A percentile compares a stretch with the other conserved stretches of the same genome.
Evolutionary conservation across 2,888 invertebrate genomes (phyloP).

Genomic region (Apotomis capreana): DNA sequence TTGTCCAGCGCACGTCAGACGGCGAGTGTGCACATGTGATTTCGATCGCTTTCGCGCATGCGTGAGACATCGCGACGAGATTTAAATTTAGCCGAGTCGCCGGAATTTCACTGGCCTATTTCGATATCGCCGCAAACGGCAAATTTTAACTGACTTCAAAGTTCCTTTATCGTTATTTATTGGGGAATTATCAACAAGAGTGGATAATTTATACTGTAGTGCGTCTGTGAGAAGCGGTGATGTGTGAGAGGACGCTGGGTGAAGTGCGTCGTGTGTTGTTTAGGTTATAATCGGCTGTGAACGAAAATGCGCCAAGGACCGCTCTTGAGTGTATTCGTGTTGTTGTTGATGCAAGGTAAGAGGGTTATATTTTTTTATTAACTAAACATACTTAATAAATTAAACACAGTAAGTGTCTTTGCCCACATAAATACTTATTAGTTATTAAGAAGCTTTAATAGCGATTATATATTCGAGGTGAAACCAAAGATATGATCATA

Average conservation of each 20-base stretch:
- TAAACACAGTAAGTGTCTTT: too few species aligned
- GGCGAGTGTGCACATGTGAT: conserved; percentile 18
- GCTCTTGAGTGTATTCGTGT: conserved; percentile 55
- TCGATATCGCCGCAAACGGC: conserved; percentile 64
- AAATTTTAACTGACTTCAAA: conserved; percentile 56
- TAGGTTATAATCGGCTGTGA: conserved; percentile 43
- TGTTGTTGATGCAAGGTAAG: conserved; percentile 67
- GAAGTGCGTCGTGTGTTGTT: conserved; percentile 49
- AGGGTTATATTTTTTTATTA: conserved; percentile 16
- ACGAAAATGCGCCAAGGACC: conserved; percentile 57
- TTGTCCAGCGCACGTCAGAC: conserved; percentile 21
- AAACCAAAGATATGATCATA: too few species aligned
- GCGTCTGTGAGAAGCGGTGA: conserved; percentile 14
- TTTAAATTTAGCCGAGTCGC: conserved; percentile 78
- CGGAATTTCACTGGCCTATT: conserved; percentile 75
- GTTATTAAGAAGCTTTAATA: too few species aligned
- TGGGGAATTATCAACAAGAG: conserved; percentile 32
- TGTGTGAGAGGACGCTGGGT: conserved; percentile 51
- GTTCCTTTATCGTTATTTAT: conserved; percentile 41
- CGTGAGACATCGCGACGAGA: conserved; percentile 66
- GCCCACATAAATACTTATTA: too few species aligned
- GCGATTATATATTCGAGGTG: too few species aligned
- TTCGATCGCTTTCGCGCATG: conserved; percentile 62
- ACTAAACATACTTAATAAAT: too few species aligned
- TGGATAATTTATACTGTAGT: conserved; percentile 29